A percentile compares a stretch with the other conserved stretches of the same genome.
Conservation (phyloP, 2,113 vertebrate species). For the Piaya cayana region DNA sequence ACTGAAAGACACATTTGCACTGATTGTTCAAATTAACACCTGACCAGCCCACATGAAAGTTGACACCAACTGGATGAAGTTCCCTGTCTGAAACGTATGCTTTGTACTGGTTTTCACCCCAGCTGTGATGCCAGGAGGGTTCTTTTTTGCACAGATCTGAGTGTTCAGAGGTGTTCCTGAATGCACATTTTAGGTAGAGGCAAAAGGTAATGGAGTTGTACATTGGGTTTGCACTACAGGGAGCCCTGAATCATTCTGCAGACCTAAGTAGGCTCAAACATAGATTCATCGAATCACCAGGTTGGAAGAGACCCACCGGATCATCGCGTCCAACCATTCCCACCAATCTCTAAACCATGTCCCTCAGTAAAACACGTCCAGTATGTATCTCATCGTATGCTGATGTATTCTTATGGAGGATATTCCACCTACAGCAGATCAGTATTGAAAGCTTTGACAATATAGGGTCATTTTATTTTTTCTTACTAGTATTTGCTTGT, state of each 20-base stretch:
- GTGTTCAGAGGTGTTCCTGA: neutral
- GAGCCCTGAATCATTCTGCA: neutral
- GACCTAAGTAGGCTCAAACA: neutral
- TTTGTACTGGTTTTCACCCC: neutral
- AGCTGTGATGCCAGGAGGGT: neutral
- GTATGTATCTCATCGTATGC: rapidly evolving
- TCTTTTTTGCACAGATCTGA: neutral
- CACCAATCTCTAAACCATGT: too few species aligned
- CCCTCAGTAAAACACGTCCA: too few species aligned
- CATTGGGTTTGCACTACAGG: neutral
- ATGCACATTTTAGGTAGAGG: neutral
- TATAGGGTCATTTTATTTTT: neutral
- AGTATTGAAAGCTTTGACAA: neutral
- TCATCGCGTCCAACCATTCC: too few species aligned
- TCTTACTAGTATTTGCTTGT: neutral
- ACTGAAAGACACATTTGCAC: neutral
- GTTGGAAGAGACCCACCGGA: too few species aligned
- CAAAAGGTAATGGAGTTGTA: neutral
- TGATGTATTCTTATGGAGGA: neutral
- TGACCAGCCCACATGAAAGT: neutral
- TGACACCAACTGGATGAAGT: neutral
- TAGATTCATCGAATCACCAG: too few species aligned
- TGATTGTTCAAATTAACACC: neutral
- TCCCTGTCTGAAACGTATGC: neutral
- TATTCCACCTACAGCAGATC: neutral